Conservation (phyloP, 2,888 invertebrate genomes). For the Theretra japonica region DNA sequence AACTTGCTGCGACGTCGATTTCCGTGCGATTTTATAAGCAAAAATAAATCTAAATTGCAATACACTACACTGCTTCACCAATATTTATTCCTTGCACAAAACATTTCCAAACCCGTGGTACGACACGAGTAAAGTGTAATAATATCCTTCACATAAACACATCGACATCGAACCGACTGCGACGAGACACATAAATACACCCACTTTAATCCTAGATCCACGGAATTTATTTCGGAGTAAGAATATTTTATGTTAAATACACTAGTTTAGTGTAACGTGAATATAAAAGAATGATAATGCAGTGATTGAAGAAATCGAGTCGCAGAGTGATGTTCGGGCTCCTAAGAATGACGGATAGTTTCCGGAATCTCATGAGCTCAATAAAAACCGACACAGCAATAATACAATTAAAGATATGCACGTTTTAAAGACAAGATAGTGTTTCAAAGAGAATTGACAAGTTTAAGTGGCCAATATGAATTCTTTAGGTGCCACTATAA, state of each 20-base stretch:
- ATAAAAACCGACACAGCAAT: too few relatives aligned
- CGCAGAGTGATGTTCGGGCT: too few relatives aligned
- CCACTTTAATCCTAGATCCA: background rate
- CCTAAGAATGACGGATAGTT: too few relatives aligned
- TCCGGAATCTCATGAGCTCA: too few relatives aligned
- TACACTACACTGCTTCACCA: background rate
- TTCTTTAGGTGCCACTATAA: too few relatives aligned
- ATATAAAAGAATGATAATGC: background rate
- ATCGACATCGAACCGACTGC: slow-evolving; percentile 37
- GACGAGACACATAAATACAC: slow-evolving; percentile 1
- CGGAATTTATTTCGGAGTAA: background rate
- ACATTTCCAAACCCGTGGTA: slow-evolving; percentile 34
- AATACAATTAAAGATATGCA: too few relatives aligned
- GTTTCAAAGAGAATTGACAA: too few relatives aligned
- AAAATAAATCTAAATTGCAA: too few relatives aligned
- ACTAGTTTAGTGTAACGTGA: background rate
- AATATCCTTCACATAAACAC: slow-evolving; percentile 51
- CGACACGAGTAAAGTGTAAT: slow-evolving; percentile 50
- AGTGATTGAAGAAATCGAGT: background rate
- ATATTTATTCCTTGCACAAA: background rate
- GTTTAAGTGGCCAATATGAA: too few relatives aligned
- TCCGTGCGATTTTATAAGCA: too few relatives aligned
- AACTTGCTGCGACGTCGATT: too few relatives aligned
- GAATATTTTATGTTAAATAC: background rate
- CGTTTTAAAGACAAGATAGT: too few relatives aligned